A percentile compares a stretch with the other conserved stretches of the same genome.
phyloP scores from a whole-genome alignment of 2,888 invertebrate species.

The Lepidochrysops patricia region DNA sequence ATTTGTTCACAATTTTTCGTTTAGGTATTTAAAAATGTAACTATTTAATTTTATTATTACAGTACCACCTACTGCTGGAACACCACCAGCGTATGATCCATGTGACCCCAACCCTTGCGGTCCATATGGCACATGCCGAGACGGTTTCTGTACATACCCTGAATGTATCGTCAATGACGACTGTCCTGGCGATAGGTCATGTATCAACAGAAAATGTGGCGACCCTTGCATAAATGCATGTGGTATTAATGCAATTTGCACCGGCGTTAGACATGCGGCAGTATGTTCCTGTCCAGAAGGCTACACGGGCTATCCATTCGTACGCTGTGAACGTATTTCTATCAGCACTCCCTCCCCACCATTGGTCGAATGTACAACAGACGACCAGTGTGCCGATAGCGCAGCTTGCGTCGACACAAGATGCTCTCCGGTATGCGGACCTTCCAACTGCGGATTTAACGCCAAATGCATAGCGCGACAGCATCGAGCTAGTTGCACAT shows the following conservation, averaged over 20 bases:
- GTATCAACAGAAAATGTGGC: slow-evolving; percentile 86
- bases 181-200: slow-evolving; percentile 86
- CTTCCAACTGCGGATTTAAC: slow-evolving; percentile 83
- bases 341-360: slow-evolving; percentile 57
- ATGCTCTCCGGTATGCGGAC: slow-evolving; percentile 84
- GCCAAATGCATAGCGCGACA: slow-evolving; percentile 85
- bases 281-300: slow-evolving; percentile 87
- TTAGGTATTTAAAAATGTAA: not conserved
- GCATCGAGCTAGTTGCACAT: slow-evolving; percentile 88
- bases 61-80: slow-evolving; percentile 32
- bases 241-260: slow-evolving; percentile 89
- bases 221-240: slow-evolving; percentile 89
- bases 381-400: slow-evolving; percentile 86
- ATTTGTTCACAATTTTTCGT: no score
- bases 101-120: slow-evolving; percentile 84
- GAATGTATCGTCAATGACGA: slow-evolving; percentile 92
- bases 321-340: slow-evolving; percentile 76
- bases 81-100: slow-evolving; percentile 66
- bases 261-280: slow-evolving; percentile 80
- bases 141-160: slow-evolving; percentile 81
- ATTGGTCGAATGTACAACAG: slow-evolving; percentile 83
- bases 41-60: slow-evolving; percentile 23
- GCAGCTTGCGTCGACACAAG: slow-evolving; percentile 85
- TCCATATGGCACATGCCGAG: slow-evolving; percentile 79
- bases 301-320: slow-evolving; percentile 84